Percentiles rank a stretch among this genome's conserved stretches.
Conservation (phyloP, 2,113 vertebrate species). For the Rutilus rutilus region DNA sequence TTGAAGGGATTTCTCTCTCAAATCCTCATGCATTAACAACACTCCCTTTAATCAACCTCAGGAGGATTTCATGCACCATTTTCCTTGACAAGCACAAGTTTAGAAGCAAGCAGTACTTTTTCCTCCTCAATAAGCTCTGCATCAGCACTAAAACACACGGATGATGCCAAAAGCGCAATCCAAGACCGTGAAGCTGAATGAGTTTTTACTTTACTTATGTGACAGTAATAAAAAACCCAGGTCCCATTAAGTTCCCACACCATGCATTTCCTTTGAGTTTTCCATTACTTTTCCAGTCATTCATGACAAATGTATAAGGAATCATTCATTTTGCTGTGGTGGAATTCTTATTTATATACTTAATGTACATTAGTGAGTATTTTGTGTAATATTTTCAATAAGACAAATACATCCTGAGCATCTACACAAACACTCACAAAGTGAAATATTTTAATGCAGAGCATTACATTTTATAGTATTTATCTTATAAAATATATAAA, state of each 20-base stretch:
- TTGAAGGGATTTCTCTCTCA: not conserved
- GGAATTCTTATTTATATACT: not conserved
- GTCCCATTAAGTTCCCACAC: not conserved
- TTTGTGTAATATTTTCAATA: not conserved
- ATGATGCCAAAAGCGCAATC: constrained; percentile 10
- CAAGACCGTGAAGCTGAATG: constrained; percentile 5
- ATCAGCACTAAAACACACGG: constrained; percentile 4
- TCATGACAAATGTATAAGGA: not conserved
- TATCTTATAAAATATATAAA: not conserved
- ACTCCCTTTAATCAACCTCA: constrained; percentile 47
- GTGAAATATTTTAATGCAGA: no score
- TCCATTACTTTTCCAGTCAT: not conserved
- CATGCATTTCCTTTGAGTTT: not conserved
- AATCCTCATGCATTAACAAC: constrained; percentile 33
- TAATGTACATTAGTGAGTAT: not conserved
- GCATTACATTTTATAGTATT: no score
- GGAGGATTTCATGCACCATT: constrained; percentile 52
- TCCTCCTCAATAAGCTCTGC: constrained; percentile 48
- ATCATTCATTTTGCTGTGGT: not conserved
- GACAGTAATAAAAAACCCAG: not conserved
- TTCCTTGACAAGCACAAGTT: constrained; percentile 45
- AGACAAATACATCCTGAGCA: not conserved
- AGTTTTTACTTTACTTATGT: constrained; percentile 13
- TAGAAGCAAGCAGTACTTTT: constrained; percentile 24
- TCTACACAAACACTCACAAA: no score